phyloP scores from a whole-genome alignment of 2,888 invertebrate species.

The Rhorus exstirpatorius region DNA sequence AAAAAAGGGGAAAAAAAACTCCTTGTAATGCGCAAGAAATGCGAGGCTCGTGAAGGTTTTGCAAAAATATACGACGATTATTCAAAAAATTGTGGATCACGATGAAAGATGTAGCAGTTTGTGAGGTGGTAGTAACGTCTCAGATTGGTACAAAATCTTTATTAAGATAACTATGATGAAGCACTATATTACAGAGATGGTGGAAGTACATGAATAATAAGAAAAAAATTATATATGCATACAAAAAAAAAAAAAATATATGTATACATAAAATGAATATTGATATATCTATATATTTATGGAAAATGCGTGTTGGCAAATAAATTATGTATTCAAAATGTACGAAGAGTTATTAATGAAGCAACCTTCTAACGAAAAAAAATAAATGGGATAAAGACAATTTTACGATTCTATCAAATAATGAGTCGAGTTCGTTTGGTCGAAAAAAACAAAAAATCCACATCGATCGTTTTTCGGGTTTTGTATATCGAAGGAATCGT shows the following conservation, averaged over 20 bases:
- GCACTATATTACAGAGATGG: constrained; percentile 61
- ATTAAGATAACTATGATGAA: constrained; percentile 69
- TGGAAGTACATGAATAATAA: constrained; percentile 52
- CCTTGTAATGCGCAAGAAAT: background rate
- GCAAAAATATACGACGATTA: constrained; percentile 71
- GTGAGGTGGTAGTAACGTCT: constrained; percentile 72
- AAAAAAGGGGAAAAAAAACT: background rate
- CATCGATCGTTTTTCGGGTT: too few species aligned
- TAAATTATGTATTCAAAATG: constrained; percentile 80
- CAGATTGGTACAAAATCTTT: constrained; percentile 79
- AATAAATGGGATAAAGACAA: background rate
- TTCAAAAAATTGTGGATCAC: constrained; percentile 7
- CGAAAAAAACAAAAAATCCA: too few species aligned
- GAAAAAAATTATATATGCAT: constrained; percentile 69
- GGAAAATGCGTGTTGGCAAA: constrained; percentile 83
- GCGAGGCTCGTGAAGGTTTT: constrained; percentile 53
- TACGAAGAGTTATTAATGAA: constrained; percentile 38
- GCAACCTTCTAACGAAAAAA: background rate
- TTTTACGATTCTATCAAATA: background rate
- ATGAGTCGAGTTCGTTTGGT: too few species aligned
- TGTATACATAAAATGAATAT: constrained; percentile 76
- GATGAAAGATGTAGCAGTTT: constrained; percentile 49
- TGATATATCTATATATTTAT: constrained; percentile 83
- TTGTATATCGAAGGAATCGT: too few species aligned
- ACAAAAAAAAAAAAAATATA: constrained; percentile 66